A percentile compares a stretch with the other conserved stretches of the same genome.
These are phyloP conservation scores for Thysanoteuthis rhombus DNA, from an alignment of 2,888 invertebrate genomes.

Conservation along the genomic window DNA sequence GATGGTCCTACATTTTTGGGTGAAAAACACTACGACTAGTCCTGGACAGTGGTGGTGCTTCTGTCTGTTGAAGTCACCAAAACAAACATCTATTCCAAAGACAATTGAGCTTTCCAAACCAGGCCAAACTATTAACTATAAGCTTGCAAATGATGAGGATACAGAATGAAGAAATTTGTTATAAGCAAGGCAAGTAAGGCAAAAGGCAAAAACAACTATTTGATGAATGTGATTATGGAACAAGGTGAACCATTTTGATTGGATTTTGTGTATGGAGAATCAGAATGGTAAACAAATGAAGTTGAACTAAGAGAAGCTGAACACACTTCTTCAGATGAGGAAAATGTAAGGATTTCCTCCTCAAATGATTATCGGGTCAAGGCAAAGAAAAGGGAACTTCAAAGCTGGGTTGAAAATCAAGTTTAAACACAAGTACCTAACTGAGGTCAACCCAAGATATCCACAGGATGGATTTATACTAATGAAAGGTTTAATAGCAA, in stretches of 20 bases:
- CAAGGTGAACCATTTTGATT: neutral
- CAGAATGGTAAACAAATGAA: neutral
- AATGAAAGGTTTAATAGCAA: neutral
- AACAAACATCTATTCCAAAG: neutral
- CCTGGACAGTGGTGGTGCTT: too few relatives aligned
- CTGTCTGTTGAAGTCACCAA: neutral
- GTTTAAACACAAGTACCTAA: neutral
- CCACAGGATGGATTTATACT: neutral
- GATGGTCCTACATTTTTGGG: too few relatives aligned
- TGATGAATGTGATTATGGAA: neutral
- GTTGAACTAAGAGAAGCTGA: neutral
- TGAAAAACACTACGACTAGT: too few relatives aligned
- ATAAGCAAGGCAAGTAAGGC: neutral
- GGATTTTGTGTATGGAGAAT: neutral
- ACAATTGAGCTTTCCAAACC: neutral
- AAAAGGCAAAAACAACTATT: neutral
- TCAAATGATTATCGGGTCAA: neutral
- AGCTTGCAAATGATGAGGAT: neutral
- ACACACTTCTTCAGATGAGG: too few relatives aligned
- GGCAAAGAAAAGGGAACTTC: neutral
- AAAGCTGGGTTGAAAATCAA: neutral
- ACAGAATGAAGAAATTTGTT: neutral
- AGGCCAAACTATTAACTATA: neutral
- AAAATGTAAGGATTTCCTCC: neutral
- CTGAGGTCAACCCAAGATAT: too few relatives aligned